Evolutionary conservation across 2,797 vertebrate species (phyloP).

Genomic region (Paramormyrops hopkinsi): DNA sequence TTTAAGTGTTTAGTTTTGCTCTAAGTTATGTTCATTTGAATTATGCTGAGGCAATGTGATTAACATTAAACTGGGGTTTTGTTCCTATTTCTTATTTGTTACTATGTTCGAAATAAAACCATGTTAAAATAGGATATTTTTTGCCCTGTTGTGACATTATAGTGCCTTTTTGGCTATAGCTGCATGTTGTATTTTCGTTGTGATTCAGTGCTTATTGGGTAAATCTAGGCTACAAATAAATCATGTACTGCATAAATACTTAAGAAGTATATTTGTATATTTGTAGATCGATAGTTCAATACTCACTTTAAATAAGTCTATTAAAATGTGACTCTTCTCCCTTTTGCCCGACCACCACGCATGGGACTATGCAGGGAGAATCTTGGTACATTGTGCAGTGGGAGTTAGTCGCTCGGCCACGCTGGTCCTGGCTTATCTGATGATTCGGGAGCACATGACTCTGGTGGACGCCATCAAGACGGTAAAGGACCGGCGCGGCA

Average conservation of each 20-base stretch:
- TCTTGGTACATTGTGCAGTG: conserved; percentile 86
- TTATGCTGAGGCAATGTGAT: neutral
- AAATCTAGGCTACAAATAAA: neutral
- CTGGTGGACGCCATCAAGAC: conserved; percentile 86
- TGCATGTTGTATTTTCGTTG: neutral
- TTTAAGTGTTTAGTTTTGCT: conserved; percentile 1
- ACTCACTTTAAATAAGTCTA: neutral
- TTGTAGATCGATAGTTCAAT: neutral
- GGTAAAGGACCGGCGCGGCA: conserved; percentile 80
- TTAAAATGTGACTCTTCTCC: neutral
- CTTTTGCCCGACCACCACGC: neutral
- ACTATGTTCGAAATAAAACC: neutral
- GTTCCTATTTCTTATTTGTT: neutral
- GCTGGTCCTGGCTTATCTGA: conserved; percentile 86
- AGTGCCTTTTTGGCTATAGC: neutral
- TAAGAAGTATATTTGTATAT: neutral
- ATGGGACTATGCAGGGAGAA: conserved; percentile 62
- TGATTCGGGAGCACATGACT: conserved; percentile 82
- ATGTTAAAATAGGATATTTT: neutral
- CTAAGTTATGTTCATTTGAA: neutral
- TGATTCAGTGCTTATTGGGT: neutral
- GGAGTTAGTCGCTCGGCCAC: conserved; percentile 89
- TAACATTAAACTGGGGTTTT: neutral
- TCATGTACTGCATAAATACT: neutral
- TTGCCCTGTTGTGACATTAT: neutral